Base-by-base conservation (phyloP, 2,797 vertebrate species). In the Pseudochirops corinnae region DNA sequence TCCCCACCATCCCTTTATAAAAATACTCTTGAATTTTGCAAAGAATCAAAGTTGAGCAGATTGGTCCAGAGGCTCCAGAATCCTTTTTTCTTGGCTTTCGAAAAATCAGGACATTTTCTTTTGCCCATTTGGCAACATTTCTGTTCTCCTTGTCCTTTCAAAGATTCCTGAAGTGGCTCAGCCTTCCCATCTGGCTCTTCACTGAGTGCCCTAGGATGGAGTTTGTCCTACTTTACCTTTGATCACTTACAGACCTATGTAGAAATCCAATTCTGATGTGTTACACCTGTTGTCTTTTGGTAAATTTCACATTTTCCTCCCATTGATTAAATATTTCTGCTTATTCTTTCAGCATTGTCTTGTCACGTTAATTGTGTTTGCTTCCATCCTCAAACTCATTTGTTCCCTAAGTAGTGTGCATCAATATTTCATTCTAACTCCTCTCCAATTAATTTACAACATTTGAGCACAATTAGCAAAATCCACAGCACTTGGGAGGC, bases 371-470 rank as follows among this genome's bases (percentile, higher is more conserved):
- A 87, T 50, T 87, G 74, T 82, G 74, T 46, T 87, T 87, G 74
- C 31, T 87, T 87, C 74, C 39, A 87, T 87, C 39, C 39, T 46
- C 39, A 26, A 28, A 50, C 74, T 11, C 46, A 87, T 87, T 87
- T 87, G 39, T 50, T 87, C 39, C 74, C 39, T 87, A 26, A 21
- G 39, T 82, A 26, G 39, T 46, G 46, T 87, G 74, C 74, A 50
- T 87, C 74, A 87, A 87, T 87, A 87, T 87, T 87, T 87, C 74
- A 87, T 50, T 87, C 74, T 26, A 50, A 87, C 74, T 50, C 74
- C 31, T 87, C 74, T 46, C 39, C 74, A 87, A 50, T 87, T 87
- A 87, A 87, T 87, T 87, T 87, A 87, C 21, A 50, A 87, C 74
- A 87, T 46, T 87, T 87, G 39, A 87, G 74, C 24, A 50, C 74